Evolutionary conservation across 2,797 vertebrate species (phyloP).

Genomic region (Falco naumanni): DNA sequence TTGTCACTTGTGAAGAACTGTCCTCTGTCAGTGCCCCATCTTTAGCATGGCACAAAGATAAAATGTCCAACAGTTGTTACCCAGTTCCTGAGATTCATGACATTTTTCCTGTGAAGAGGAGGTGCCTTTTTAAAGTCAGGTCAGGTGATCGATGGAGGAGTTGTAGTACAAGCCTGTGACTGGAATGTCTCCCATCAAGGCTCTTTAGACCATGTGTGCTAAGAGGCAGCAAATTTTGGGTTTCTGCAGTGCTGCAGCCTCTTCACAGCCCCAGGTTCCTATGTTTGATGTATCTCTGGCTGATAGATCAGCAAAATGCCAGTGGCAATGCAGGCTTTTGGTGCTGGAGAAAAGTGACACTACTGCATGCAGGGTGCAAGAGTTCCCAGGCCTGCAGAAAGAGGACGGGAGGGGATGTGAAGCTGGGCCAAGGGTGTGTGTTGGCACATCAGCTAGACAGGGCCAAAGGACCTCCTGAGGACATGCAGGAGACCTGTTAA

Average conservation of each 20-base stretch:
- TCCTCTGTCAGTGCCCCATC: neutral
- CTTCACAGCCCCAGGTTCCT: neutral
- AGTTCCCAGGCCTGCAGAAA: neutral
- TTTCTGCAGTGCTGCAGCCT: neutral
- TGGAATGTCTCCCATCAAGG: neutral
- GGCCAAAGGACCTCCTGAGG: neutral
- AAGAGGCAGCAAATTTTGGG: neutral
- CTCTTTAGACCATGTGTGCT: neutral
- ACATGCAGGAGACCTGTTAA: neutral
- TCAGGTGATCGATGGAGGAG: neutral
- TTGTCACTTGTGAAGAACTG: neutral
- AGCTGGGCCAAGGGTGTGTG: neutral
- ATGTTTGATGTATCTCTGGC: rapidly evolving
- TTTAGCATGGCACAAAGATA: neutral
- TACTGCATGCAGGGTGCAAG: rapidly evolving
- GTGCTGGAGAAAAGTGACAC: neutral
- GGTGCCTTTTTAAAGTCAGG: neutral
- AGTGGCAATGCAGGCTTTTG: neutral
- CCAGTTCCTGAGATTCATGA: neutral
- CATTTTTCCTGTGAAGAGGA: neutral
- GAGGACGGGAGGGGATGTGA: neutral
- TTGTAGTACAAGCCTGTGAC: neutral
- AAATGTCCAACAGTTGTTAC: neutral
- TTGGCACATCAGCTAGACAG: neutral
- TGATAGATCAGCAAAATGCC: neutral